Evolutionary conservation across 1,140 invertebrate species (phyloP).

Genomic region (Phymastichus coffea): DNA sequence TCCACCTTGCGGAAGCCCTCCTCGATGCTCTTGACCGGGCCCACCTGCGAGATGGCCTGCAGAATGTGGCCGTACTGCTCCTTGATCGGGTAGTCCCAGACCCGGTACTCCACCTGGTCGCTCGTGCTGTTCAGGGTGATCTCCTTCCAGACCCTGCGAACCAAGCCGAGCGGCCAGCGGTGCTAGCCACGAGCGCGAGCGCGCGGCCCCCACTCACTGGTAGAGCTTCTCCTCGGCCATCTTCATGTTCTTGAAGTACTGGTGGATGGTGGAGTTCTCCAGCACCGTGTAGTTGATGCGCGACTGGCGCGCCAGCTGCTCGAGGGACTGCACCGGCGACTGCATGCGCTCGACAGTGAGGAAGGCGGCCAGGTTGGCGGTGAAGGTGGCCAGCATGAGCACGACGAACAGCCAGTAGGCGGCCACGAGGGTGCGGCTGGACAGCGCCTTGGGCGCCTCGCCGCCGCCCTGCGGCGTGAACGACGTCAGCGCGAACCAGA

Average conservation of each 20-base stretch:
- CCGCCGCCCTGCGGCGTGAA: slow-evolving; percentile 90
- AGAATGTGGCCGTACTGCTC: slow-evolving; percentile 88
- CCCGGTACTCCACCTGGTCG: slow-evolving; percentile 74
- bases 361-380: slow-evolving; percentile 95
- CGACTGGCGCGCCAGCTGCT: slow-evolving; percentile 83
- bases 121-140: slow-evolving; percentile 77
- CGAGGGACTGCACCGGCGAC: slow-evolving; percentile 83
- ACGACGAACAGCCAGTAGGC: slow-evolving; percentile 94
- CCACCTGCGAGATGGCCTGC: slow-evolving; percentile 76
- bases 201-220: too few relatives aligned
- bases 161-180: background rate
- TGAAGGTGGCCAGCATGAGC: slow-evolving; percentile 92
- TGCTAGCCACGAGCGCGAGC: too few relatives aligned
- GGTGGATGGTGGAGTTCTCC: slow-evolving; percentile 72
- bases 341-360: slow-evolving; percentile 95
- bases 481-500: slow-evolving; percentile 91
- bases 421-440: slow-evolving; percentile 80
- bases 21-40: slow-evolving; percentile 65
- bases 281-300: slow-evolving; percentile 92
- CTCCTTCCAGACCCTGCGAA: slow-evolving; percentile 81
- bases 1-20: slow-evolving; percentile 77
- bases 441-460: slow-evolving; percentile 81
- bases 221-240: slow-evolving; percentile 85
- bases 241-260: slow-evolving; percentile 92
- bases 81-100: slow-evolving; percentile 92